These are phyloP conservation scores for Thinocorus orbignyianus DNA, from an alignment of 2,113 vertebrate species.

Conservation along the genomic window DNA sequence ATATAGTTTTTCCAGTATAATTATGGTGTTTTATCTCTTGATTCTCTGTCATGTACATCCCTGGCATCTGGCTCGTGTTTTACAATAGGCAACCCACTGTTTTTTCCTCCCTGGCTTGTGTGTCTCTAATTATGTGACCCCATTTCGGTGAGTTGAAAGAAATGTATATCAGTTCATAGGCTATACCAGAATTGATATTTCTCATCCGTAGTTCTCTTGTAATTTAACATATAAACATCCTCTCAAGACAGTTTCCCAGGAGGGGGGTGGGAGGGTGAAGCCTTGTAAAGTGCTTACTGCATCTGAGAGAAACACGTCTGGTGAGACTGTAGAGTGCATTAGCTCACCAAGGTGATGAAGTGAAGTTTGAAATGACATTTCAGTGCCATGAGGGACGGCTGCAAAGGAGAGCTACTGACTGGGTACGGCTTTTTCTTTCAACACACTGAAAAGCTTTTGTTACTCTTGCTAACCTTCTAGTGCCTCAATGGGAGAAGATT, in stretches of 20 bases:
- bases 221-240: slow-evolving; percentile 22
- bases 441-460: not conserved
- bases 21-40: not conserved
- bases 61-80: not conserved
- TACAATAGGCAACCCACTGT: not conserved
- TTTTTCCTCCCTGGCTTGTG: not conserved
- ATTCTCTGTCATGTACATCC: not conserved
- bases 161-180: not conserved
- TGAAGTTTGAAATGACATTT: slow-evolving; percentile 57
- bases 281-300: not conserved
- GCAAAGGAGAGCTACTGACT: not conserved
- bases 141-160: slow-evolving; percentile 4
- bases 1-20: not conserved
- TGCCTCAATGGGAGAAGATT: not conserved
- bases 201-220: not conserved
- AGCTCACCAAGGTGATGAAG: slow-evolving; percentile 45
- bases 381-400: not conserved
- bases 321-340: not conserved
- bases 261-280: not conserved
- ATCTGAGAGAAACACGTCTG: slow-evolving; percentile 24
- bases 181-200: not conserved
- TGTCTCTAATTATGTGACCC: not conserved
- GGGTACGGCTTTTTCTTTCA: slow-evolving; percentile 4
- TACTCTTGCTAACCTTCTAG: not conserved
- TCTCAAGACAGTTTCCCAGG: slow-evolving; percentile 2